Conservation (phyloP, 2,113 vertebrate genomes). For the Sinocyclocheilus grahami region DNA sequence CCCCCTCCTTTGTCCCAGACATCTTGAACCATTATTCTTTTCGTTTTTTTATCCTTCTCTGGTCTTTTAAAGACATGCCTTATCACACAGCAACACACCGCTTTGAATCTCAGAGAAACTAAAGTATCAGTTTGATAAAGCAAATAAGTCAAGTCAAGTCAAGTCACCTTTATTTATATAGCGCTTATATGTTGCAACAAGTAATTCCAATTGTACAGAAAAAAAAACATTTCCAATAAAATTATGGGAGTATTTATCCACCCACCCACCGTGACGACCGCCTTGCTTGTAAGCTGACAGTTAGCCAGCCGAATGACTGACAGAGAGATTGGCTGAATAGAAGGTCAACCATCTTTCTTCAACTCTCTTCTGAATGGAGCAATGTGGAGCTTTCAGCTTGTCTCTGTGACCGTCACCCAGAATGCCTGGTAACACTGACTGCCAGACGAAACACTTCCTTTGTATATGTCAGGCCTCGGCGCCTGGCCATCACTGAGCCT, state of each 20-base stretch:
- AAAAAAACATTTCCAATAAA: not conserved
- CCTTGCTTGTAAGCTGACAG: not conserved
- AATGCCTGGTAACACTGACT: conserved; percentile 54
- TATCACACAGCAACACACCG: conserved; percentile 1
- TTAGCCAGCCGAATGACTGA: conserved; percentile 34
- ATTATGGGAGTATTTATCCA: not conserved
- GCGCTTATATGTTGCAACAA: too few relatives aligned
- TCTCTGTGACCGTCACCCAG: not conserved
- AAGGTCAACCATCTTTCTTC: conserved; percentile 64
- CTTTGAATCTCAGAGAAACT: not conserved
- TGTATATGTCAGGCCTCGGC: conserved; percentile 56
- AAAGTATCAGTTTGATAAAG: not conserved
- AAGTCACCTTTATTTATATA: too few relatives aligned
- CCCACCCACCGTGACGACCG: not conserved
- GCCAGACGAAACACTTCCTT: conserved; percentile 67
- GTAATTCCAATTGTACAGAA: not conserved
- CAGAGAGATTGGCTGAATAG: conserved; percentile 51
- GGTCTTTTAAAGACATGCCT: conserved; percentile 32
- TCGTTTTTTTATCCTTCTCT: conserved; percentile 34
- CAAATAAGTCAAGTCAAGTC: too few relatives aligned
- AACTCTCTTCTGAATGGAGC: conserved; percentile 36
- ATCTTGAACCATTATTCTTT: conserved; percentile 55
- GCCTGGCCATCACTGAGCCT: conserved; percentile 27
- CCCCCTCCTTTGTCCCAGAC: conserved; percentile 41
- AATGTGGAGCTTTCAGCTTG: conserved; percentile 32